A percentile compares a stretch with the other conserved stretches of the same genome.
phyloP scores from a whole-genome alignment of 2,113 vertebrate genomes.

The Anoura caudifer region DNA sequence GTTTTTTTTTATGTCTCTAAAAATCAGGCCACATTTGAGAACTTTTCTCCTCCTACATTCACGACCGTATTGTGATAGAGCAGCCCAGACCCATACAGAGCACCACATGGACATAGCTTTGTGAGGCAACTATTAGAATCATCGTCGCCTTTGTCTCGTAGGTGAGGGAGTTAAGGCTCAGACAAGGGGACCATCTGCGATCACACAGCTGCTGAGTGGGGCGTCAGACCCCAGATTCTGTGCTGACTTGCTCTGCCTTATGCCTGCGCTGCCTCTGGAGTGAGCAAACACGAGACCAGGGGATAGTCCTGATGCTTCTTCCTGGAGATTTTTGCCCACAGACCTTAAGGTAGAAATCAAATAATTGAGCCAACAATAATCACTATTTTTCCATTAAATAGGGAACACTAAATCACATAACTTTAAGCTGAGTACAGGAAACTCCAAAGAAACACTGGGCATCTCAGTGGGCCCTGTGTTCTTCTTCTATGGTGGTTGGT shows the following conservation, averaged over 20 bases:
- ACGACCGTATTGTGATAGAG: not conserved
- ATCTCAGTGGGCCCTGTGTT: not conserved
- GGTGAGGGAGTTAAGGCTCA: not conserved
- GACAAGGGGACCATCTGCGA: not conserved
- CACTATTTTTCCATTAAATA: not conserved
- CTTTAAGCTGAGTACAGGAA: not conserved
- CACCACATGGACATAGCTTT: not conserved
- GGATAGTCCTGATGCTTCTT: not conserved
- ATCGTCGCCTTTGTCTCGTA: not conserved
- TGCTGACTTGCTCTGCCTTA: not conserved
- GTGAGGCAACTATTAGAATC: not conserved
- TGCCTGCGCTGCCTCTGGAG: not conserved
- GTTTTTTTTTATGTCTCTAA: not conserved
- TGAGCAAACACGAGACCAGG: not conserved
- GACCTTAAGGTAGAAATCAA: not conserved
- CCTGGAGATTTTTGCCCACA: not conserved
- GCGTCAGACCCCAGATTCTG: not conserved
- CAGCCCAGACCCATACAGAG: not conserved
- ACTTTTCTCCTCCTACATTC: not conserved
- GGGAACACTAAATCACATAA: not conserved
- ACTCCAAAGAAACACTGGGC: not conserved
- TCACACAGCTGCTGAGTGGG: not conserved
- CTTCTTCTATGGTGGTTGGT: not conserved
- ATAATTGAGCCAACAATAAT: not conserved
- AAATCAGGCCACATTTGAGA: not conserved